Conservation (phyloP, 2,888 invertebrate species). For the Campoplex capitator region DNA sequence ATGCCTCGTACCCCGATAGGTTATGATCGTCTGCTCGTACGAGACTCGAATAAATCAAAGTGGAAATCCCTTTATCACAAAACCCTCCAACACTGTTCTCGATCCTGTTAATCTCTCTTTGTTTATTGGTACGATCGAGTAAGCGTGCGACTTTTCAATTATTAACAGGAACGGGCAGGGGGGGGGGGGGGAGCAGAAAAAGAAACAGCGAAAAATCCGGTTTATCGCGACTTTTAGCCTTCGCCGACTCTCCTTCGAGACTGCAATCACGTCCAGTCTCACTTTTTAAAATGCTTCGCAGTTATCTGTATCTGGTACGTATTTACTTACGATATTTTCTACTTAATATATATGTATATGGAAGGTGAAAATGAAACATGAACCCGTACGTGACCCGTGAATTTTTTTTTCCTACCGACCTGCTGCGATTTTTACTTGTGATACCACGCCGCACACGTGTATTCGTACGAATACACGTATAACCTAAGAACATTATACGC, state of each 20-base stretch:
- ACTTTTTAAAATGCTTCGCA: conserved; percentile 32
- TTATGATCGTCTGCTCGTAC: conserved; percentile 15
- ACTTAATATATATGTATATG: background rate
- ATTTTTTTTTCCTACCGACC: conserved; percentile 30
- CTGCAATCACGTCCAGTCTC: conserved; percentile 43
- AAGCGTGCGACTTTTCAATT: conserved; percentile 66
- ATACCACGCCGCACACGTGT: conserved; percentile 17
- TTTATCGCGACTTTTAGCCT: conserved; percentile 64
- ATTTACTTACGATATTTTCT: conserved; percentile 17
- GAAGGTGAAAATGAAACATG: conserved; percentile 48
- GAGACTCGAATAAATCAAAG: conserved; percentile 60
- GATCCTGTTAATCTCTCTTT: background rate
- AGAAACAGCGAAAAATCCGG: conserved; percentile 51
- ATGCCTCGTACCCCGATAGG: background rate
- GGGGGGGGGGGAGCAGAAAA: background rate
- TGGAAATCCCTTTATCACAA: conserved; percentile 57
- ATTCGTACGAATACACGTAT: background rate
- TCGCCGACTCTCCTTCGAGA: conserved; percentile 46
- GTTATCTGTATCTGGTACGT: conserved; percentile 12
- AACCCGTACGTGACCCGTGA: conserved; percentile 50
- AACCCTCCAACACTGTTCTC: background rate
- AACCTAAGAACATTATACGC: background rate
- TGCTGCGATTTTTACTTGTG: conserved; percentile 47
- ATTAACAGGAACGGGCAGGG: conserved; percentile 6
- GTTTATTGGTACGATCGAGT: conserved; percentile 42